Base-by-base conservation (phyloP, 2,888 invertebrate species). In the Elysia crispata region DNA sequence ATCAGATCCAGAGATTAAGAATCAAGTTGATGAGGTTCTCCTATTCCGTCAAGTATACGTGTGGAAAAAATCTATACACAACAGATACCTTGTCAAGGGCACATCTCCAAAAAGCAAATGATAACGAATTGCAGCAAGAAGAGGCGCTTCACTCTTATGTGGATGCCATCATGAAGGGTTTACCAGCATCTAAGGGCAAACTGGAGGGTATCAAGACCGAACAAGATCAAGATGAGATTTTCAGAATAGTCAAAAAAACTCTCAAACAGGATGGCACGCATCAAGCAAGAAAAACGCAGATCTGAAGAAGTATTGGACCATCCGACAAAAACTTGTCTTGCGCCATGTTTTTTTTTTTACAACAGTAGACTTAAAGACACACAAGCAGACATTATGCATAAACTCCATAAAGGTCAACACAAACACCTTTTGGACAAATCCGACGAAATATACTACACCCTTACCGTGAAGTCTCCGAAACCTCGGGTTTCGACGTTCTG, bases 141-240 rank as follows among this genome's bases (percentile, higher is more conserved):
- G 64, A 64, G 64, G 64, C 13, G 64, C 64, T 64, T 64, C 64
- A 11, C 64, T 64, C 64, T 64, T 64, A 64, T 64, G 64, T 64
- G 64, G 64, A 64, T 64, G 64, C 64, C 64, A 64, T n/a, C 64
- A 64, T 64, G 64, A 64, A 64, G 64, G 64, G 64, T 64, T 64
- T 64, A 64, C 64, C 64, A 64, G n/a, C n/a, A n/a, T n/a, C n/a
- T n/a, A n/a, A n/a, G n/a, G n/a, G n/a, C n/a, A n/a, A n/a, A n/a
- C n/a, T 64, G 18, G 64, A 64, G 18, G 64, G 23, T 11, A 64
- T 64, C 64, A 64, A 64, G 64, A 64, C 64, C 64, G 23, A 64
- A 64, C 64, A 64, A 64, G 64, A 64, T 64, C 64, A 64, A 64
- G 64, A 64, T 64, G 64, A 64, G 64, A 23, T 64, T 64, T 20